These are phyloP conservation scores for Cryptomyrus ogoouensis DNA, from an alignment of 2,113 vertebrate genomes.

Conservation along the genomic window DNA sequence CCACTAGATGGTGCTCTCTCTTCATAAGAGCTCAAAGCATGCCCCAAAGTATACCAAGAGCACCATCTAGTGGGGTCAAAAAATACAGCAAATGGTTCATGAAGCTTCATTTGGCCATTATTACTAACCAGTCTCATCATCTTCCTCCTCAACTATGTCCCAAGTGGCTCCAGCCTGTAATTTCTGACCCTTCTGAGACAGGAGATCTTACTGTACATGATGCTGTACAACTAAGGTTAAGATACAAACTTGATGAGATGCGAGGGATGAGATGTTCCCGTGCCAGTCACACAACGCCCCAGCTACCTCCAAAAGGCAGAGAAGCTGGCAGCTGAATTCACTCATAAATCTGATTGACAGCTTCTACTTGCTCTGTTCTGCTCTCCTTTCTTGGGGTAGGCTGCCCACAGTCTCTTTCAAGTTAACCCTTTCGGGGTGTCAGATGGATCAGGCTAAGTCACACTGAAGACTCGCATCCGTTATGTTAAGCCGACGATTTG, in stretches of 20 bases:
- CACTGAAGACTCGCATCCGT: neutral
- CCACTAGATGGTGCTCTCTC: neutral
- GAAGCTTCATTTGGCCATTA: too few species aligned
- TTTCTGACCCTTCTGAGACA: neutral
- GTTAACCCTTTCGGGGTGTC: neutral
- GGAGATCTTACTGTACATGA: neutral
- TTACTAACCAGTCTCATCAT: neutral
- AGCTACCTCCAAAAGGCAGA: neutral
- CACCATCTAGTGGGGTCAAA: too few species aligned
- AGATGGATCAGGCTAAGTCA: neutral
- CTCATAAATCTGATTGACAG: neutral
- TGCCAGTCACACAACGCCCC: neutral
- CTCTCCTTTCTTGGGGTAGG: neutral
- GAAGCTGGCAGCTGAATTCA: neutral
- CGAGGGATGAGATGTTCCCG: neutral
- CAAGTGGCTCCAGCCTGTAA: neutral
- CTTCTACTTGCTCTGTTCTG: neutral
- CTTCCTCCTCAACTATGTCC: neutral
- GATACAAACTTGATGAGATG: neutral
- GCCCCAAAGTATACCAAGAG: too few species aligned
- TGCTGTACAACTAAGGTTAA: neutral
- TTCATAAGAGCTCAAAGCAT: neutral
- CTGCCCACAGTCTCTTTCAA: neutral
- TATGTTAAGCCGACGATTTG: neutral
- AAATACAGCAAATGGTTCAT: too few species aligned